Base-by-base conservation (phyloP, 2,113 vertebrate species). In the Elephas maximus region DNA sequence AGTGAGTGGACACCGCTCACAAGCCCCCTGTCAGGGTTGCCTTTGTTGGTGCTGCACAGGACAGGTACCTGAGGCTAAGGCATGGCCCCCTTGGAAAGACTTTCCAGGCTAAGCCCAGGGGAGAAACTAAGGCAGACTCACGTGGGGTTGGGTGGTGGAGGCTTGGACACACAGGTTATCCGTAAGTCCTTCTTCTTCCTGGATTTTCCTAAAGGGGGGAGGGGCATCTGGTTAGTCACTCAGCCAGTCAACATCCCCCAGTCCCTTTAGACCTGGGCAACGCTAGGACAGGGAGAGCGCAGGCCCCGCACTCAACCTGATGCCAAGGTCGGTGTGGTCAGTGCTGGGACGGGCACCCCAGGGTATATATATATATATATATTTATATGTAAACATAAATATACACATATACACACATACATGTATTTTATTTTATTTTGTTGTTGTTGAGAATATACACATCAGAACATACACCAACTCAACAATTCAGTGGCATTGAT, bases 151-250 rank as follows among this genome's bases (percentile, higher is more conserved):
- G 98, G 98, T 2, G 86, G 92, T 0, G 98, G 97, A 0, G 98
- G 98, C 87, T 98, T 99, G 87, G 97, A 98, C 94, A 97, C 62
- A 67, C 99, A 98, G 69, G 98, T 95, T 97, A 99, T 99, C 86
- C 98, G 98, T 91, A 99, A 97, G 10, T 98, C 98, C 69, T 98
- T 97, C 85, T 98, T 99, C 97, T 97, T 99, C 97, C 97, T 99
- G 96, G 98, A 53, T 97, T 99, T 99, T 92, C 96, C 99, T 99
- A 83, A 23, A 97, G 97, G n/a, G 62, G 18, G 53, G 0, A 0
- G 53, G 53, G 44, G 15, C 4, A 0, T 48, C 79, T 48, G 41
- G 23, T 84, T 44, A 81, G 26, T 48, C 7, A 5, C 26, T 60
- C 15, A 18, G 30, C 41, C 23, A 37, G 48, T 26, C 62, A 9